A percentile compares a stretch with the other conserved stretches of the same genome.
Conservation (phyloP, 2,797 vertebrate genomes). For the Macropus fuliginosus region DNA sequence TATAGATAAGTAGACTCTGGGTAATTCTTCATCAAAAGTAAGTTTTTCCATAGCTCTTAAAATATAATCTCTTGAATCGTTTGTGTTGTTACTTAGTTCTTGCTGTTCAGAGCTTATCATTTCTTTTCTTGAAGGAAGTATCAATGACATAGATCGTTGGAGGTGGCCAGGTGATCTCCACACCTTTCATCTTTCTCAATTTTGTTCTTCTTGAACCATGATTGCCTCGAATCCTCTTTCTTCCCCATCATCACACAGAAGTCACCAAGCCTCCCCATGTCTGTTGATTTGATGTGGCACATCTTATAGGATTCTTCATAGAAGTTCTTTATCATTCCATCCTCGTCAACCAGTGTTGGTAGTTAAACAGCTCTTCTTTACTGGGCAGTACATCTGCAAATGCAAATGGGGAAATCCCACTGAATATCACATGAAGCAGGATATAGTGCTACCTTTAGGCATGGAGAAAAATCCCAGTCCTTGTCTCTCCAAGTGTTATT, state of each 20-base stretch:
- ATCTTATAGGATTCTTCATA: not conserved
- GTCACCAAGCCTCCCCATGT: not conserved
- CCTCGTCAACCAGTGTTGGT: not conserved
- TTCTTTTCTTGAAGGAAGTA: not conserved
- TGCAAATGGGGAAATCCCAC: not conserved
- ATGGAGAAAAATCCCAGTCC: not conserved
- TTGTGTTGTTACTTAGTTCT: not conserved
- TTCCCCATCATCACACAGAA: not conserved
- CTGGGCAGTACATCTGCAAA: not conserved
- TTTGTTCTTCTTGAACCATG: not conserved
- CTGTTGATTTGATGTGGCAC: not conserved
- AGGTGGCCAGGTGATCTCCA: not conserved
- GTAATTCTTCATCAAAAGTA: not conserved
- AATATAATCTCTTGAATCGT: not conserved
- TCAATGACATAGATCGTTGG: not conserved
- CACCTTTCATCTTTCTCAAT: not conserved
- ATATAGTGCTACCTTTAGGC: not conserved
- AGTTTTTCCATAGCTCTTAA: not conserved
- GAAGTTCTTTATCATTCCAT: not conserved
- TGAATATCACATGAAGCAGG: not conserved
- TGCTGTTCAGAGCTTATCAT: not conserved
- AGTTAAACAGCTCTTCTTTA: not conserved
- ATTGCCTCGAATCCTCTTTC: not conserved
- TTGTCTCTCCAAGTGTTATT: not conserved
- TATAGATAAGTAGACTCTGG: not conserved